A percentile compares a stretch with the other conserved stretches of the same genome.
Conservation (phyloP, 2,113 vertebrate genomes). For the Odocoileus hemionus region DNA sequence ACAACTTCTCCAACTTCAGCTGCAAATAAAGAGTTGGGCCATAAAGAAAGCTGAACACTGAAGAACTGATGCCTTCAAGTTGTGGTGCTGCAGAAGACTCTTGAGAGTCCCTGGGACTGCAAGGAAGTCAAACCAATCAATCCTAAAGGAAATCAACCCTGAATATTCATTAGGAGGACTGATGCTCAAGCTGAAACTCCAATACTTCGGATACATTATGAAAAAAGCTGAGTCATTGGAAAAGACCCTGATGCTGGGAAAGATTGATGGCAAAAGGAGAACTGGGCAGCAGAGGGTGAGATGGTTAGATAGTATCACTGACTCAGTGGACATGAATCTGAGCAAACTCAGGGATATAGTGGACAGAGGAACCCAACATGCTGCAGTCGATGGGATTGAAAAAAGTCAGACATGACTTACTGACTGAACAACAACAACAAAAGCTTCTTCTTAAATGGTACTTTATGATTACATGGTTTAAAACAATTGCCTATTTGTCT, state of each 20-base stretch:
- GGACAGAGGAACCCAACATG: neutral
- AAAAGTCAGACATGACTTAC: neutral
- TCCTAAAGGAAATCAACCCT: neutral
- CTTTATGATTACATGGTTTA: conserved; percentile 1
- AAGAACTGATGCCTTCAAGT: neutral
- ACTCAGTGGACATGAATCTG: neutral
- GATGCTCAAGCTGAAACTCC: neutral
- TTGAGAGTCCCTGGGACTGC: neutral
- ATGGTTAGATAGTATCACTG: neutral
- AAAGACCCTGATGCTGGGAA: neutral
- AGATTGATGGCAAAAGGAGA: neutral
- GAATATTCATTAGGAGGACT: neutral
- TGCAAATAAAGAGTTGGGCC: neutral
- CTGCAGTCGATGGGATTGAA: neutral
- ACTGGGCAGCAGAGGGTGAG: neutral
- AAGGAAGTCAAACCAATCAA: neutral
- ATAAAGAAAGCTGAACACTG: neutral
- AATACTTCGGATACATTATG: neutral
- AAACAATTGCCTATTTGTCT: conserved; percentile 1
- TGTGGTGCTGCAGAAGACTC: neutral
- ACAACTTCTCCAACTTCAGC: neutral
- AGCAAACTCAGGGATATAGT: neutral
- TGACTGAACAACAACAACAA: neutral
- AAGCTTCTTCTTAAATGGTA: conserved; percentile 5
- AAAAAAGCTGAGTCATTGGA: neutral